Conservation (phyloP, 2,797 vertebrate species). For the Danio aesculapii region DNA sequence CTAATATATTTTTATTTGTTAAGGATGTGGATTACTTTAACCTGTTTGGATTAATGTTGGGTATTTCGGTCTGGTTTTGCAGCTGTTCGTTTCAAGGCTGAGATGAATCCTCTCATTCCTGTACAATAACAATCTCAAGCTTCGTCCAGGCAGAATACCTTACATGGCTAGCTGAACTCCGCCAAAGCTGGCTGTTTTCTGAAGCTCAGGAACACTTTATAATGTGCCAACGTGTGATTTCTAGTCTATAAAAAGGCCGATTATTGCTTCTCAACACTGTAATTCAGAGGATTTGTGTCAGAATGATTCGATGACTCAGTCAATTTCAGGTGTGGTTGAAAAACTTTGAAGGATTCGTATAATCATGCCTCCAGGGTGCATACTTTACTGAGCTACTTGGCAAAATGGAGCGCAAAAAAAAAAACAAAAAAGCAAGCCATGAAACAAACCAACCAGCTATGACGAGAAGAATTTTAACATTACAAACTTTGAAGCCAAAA, state of each 20-base stretch:
- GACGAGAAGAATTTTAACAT: too few species aligned
- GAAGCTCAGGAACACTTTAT: slow-evolving; percentile 1
- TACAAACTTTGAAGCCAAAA: too few species aligned
- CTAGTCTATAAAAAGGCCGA: background rate
- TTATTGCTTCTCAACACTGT: background rate
- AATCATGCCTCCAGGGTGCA: background rate
- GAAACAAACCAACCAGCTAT: too few species aligned
- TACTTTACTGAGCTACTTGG: background rate
- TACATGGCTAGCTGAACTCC: slow-evolving; percentile 69
- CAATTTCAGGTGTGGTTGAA: slow-evolving; percentile 17
- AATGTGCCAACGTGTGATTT: background rate
- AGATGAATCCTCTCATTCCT: slow-evolving; percentile 70
- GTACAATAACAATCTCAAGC: slow-evolving; percentile 57
- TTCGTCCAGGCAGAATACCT: slow-evolving; percentile 60
- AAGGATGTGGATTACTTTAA: background rate
- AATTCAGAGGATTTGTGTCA: background rate
- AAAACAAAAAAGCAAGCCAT: background rate
- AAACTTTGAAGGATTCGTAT: background rate
- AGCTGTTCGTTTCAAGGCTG: slow-evolving; percentile 41
- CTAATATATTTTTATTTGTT: slow-evolving; percentile 31
- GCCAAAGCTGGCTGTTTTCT: background rate
- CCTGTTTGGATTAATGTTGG: background rate
- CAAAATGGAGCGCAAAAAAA: background rate
- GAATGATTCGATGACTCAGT: background rate
- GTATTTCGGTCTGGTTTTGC: background rate